Base-by-base conservation (phyloP, 2,113 vertebrate genomes). In the Rhinichthys klamathensis region DNA sequence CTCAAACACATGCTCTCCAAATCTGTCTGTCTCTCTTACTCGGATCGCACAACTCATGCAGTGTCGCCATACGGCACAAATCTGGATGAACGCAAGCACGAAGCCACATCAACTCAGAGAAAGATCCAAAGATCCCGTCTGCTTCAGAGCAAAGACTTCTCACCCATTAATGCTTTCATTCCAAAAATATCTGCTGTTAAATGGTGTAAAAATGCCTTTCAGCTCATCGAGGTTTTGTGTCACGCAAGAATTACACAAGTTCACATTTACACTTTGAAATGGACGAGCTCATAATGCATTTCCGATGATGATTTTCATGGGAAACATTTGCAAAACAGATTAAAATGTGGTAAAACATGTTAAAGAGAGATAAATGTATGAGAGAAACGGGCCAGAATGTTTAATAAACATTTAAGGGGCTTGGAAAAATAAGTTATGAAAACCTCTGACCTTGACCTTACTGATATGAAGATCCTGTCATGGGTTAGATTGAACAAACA, bases 1-100 rank as follows among this genome's bases (percentile, higher is more conserved):
- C 38, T 80, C 78, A 21, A 63, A 67, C 80, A 81, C 80, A 81
- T 81, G 80, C 61, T 81, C 80, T 56, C 51, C n/a, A 79, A 79
- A 85, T 85, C 84, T 85, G 75, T 85, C 84, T 15, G 23, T 30
- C 61, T 70, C 74, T 69, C 74, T 69, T 65, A 51, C 80, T 81
- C 49, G 15, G 46, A 38, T 51, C 8, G 60, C 13, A 11, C 84
- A 32, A 56, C 61, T 69, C 84, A 78, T 60, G 75, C 74, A 58
- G 84, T 69, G 84, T 69, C 11, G 21, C 84, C 84, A 85, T 80
- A 85, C 61, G 84, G 46, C 61, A 65, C 32, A 65, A 70, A 85
- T 85, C 84, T 72, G 84, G 84, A 79, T 3, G 32, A 79, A 67
- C 9, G 30, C 16, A 21, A 46, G n/a, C 83, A 27, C 10, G 23